These are phyloP conservation scores for Erythrocercus mccallii DNA, from an alignment of 2,113 vertebrate species.

Conservation along the genomic window DNA sequence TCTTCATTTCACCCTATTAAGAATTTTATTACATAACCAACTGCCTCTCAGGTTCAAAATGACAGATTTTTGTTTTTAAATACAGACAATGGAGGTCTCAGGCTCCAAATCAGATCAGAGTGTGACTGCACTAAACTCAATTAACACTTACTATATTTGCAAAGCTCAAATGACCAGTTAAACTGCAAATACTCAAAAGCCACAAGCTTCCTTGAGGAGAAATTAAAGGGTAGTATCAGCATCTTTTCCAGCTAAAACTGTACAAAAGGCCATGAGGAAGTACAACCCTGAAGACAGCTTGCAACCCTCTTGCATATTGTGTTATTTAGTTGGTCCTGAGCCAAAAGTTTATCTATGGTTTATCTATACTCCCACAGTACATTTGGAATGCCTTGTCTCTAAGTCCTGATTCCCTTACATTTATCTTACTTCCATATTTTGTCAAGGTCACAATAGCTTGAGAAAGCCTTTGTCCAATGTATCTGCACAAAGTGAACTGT, in stretches of 20 bases:
- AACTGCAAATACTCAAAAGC: neutral
- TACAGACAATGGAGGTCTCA: neutral
- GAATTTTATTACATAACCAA: neutral
- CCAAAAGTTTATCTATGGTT: neutral
- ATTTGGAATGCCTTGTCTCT: neutral
- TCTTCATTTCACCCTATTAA: neutral
- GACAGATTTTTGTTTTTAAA: neutral
- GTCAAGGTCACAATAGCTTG: neutral
- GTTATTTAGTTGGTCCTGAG: neutral
- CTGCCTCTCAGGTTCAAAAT: neutral
- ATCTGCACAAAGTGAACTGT: neutral
- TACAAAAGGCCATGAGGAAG: neutral
- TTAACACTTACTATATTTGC: neutral
- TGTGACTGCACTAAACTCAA: neutral
- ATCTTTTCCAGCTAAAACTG: neutral
- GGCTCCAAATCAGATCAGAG: neutral
- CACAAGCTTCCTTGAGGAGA: neutral
- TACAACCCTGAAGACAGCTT: neutral
- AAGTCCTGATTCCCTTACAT: neutral
- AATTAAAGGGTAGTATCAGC: neutral
- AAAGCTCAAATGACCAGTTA: neutral
- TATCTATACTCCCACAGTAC: neutral
- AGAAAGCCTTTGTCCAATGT: neutral
- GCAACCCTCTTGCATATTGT: neutral
- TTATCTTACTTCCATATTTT: neutral